Conservation (phyloP, 2,797 vertebrate genomes). For the Micromesistius poutassou region DNA sequence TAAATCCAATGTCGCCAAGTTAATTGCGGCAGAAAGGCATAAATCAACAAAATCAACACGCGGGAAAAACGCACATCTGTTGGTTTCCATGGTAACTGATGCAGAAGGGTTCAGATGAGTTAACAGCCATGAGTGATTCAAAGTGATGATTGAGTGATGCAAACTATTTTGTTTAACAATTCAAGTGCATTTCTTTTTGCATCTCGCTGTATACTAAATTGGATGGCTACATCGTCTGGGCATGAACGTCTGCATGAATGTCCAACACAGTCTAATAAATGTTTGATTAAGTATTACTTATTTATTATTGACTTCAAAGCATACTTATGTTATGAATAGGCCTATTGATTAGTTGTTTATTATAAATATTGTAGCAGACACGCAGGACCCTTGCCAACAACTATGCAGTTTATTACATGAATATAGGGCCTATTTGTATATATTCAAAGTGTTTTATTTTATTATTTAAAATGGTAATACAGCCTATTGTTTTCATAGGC, state of each 20-base stretch:
- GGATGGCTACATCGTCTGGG: neutral
- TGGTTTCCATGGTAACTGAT: slow-evolving; percentile 43
- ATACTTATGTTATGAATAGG: neutral
- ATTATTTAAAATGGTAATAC: neutral
- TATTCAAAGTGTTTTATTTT: neutral
- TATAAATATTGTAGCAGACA: slow-evolving; percentile 15
- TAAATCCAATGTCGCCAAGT: neutral
- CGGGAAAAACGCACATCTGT: neutral
- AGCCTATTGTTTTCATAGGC: neutral
- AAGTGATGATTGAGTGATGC: slow-evolving; percentile 13
- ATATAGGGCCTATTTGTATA: neutral
- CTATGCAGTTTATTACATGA: neutral
- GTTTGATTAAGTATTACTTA: neutral
- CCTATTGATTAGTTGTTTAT: neutral
- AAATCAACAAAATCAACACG: neutral
- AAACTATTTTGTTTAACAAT: neutral
- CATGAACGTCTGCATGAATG: neutral
- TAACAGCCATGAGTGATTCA: neutral
- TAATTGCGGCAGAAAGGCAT: slow-evolving; percentile 5
- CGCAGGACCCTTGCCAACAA: neutral
- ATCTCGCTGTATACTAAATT: neutral
- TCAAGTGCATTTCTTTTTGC: neutral
- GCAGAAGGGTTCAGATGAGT: neutral
- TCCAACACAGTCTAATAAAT: neutral
- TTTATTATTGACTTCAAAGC: neutral